phyloP scores from a whole-genome alignment of 2,113 vertebrate genomes.

The Actenoides hombroni region DNA sequence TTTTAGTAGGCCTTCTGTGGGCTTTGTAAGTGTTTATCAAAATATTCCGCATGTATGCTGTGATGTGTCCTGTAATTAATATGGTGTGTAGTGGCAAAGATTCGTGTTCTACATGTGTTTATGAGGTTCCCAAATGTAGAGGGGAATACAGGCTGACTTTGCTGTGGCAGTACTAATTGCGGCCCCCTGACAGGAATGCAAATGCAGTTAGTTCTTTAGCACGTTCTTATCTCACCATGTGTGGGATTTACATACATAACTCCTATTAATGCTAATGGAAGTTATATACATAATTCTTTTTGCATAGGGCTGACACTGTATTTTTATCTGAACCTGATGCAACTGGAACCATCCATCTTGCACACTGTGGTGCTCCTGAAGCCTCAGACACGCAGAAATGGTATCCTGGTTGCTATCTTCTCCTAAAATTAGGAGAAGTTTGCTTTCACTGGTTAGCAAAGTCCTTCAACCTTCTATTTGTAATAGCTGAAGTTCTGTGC shows the following conservation, averaged over 20 bases:
- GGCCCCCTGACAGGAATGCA: constrained; percentile 52
- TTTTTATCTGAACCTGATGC: constrained; percentile 53
- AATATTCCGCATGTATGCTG: not conserved
- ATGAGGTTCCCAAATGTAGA: constrained; percentile 22
- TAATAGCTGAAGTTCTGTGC: not conserved
- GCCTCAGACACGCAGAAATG: not conserved
- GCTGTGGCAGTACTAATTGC: constrained; percentile 45
- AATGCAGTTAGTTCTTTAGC: constrained; percentile 40
- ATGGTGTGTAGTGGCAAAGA: not conserved
- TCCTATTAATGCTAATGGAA: constrained; percentile 60
- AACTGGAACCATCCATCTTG: constrained; percentile 7
- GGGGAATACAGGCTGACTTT: constrained; percentile 1
- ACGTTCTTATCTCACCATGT: constrained; percentile 51
- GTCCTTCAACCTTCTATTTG: not conserved
- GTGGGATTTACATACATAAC: constrained; percentile 62
- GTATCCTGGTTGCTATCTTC: not conserved
- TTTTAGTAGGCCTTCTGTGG: not conserved
- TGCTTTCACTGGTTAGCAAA: not conserved
- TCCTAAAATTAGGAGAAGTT: not conserved
- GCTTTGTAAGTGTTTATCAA: not conserved
- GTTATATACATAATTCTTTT: constrained; percentile 14
- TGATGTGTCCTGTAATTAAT: not conserved
- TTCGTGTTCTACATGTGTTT: not conserved
- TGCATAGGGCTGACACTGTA: not conserved
- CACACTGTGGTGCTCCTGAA: not conserved